Evolutionary conservation across 2,113 vertebrate genomes (phyloP).

Genomic region (Pseudopodoces humilis): DNA sequence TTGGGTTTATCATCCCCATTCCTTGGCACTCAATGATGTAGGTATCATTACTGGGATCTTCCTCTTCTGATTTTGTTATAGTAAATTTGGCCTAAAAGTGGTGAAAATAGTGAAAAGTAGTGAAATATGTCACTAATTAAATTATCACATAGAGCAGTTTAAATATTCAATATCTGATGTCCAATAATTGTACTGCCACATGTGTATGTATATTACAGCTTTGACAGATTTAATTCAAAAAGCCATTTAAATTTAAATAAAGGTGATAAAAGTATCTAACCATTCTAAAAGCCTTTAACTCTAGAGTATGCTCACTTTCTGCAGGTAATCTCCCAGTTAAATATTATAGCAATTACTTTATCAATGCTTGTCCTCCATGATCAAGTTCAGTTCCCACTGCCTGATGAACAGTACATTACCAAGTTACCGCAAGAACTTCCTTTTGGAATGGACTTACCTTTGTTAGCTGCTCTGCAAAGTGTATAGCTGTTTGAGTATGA

Average conservation of each 20-base stretch:
- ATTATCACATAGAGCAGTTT: neutral
- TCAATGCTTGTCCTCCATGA: neutral
- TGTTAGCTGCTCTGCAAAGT: conserved; percentile 90
- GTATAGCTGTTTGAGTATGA: conserved; percentile 94
- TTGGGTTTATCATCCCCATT: conserved; percentile 80
- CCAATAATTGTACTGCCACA: fast-evolving
- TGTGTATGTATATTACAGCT: neutral
- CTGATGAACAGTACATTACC: neutral
- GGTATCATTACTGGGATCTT: conserved; percentile 75
- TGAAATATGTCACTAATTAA: neutral
- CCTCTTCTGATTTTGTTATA: conserved; percentile 85
- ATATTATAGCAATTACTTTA: neutral
- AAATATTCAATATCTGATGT: neutral
- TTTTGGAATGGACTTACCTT: conserved; percentile 73
- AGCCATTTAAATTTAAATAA: neutral
- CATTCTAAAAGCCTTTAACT: neutral
- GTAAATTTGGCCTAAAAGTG: conserved; percentile 89
- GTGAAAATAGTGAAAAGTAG: too few species aligned
- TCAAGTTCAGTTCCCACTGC: neutral
- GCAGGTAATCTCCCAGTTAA: neutral
- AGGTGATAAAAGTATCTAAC: neutral
- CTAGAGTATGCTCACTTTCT: neutral
- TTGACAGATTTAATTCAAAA: neutral
- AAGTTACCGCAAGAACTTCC: neutral
- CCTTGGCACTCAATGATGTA: conserved; percentile 94